Evolutionary conservation across 2,888 invertebrate species (phyloP), one percentile per base, ranked within the genome.

Genomic region (Tenodera sinensis): DNA sequence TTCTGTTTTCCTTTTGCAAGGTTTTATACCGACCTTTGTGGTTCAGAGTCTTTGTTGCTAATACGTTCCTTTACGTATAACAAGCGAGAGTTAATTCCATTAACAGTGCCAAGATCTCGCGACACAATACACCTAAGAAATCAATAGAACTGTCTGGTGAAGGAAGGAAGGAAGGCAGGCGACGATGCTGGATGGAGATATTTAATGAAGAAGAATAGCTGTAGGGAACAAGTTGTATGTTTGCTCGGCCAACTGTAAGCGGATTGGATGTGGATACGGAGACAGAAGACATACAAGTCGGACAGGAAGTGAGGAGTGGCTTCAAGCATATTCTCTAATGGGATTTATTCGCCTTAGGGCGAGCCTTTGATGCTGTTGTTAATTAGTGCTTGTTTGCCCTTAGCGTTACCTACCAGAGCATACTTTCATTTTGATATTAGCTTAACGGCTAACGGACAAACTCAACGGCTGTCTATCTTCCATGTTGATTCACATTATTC

Each of bases 261-360:
- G 54, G 54, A 71, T 71, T 71, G 54, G 54, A 20, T 6, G 42
- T 42, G 42, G 42, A 42, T 42, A 71, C 15, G 54, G 6, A 71
- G 54, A 71, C 84, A 84, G 85, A 85, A 85, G 85, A 85, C 85
- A 47, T 85, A 85, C 85, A 85, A 85, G 85, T 85, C 85, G 14
- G 28, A 42, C 42, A 42, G 42, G 25, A 15, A 71, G 54, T 2
- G 25, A 71, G 54, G 25, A 71, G 54, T 71, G 54, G 54, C 54
- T 71, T 71, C 20, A 71, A 71, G 54, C 54, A 71, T 71, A 71
- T 71, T 71, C 54, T 71, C 54, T 71, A 71, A 71, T 71, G 54
- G 54, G 54, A 71, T 71, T 71, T 71, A 20, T 71, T 71, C 54
- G 54, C 54, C 54, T 20, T 20, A 3, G 3, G 54, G 25, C 20